phyloP scores from a whole-genome alignment of 2,888 invertebrate genomes.

The Clitarchus hookeri region DNA sequence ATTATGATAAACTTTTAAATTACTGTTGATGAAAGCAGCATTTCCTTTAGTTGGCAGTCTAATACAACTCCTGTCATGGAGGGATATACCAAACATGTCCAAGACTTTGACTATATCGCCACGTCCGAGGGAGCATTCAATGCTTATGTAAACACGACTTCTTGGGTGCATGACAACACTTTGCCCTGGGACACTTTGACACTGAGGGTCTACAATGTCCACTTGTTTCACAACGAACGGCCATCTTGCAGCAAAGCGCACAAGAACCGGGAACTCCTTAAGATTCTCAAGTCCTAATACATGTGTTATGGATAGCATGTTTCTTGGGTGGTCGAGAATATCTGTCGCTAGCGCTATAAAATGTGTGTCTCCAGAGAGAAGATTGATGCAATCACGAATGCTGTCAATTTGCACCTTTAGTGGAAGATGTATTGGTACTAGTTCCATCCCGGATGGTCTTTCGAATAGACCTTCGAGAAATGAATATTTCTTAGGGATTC shows the following conservation, averaged over 20 bases:
- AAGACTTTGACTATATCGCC: neutral
- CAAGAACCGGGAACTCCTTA: neutral
- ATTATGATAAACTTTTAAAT: neutral
- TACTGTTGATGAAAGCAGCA: neutral
- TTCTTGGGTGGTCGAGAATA: neutral
- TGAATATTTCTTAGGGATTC: neutral
- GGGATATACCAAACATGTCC: neutral
- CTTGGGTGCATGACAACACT: neutral
- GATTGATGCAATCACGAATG: neutral
- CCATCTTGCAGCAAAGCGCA: neutral
- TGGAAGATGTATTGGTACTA: neutral
- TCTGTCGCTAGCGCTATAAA: neutral
- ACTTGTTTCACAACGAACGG: neutral
- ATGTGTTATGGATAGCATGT: neutral
- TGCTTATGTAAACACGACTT: neutral
- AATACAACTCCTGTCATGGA: neutral
- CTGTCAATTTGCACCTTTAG: neutral
- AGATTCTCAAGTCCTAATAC: neutral
- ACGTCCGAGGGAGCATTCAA: neutral
- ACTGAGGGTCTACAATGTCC: neutral
- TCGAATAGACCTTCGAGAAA: neutral
- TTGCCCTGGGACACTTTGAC: neutral
- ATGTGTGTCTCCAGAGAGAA: neutral
- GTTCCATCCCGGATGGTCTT: neutral
- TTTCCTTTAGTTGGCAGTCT: neutral